Percentiles rank a stretch among this genome's conserved stretches.
phyloP scores from a whole-genome alignment of 2,888 invertebrate genomes.

The Neoitamus cyanurus region DNA sequence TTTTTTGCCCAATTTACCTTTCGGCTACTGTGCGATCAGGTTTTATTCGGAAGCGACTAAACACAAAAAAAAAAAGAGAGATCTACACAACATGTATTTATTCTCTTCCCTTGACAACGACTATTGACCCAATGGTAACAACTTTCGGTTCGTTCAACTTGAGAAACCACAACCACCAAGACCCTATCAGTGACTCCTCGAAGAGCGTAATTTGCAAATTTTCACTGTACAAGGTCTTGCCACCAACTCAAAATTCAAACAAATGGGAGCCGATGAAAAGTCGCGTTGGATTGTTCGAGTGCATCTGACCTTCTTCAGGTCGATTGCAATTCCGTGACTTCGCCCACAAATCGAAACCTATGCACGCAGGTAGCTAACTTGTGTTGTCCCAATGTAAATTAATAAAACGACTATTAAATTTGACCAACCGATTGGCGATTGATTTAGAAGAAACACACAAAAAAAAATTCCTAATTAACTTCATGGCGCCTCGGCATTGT shows the following conservation, averaged over 20 bases:
- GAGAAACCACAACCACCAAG: background rate
- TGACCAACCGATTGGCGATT: background rate
- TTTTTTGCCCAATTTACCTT: background rate
- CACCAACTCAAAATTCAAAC: background rate
- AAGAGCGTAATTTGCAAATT: background rate
- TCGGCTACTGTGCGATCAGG: background rate
- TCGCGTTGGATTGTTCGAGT: background rate
- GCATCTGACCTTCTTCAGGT: background rate
- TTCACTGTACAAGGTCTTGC: background rate
- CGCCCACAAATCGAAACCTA: background rate
- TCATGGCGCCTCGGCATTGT: background rate
- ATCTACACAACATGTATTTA: background rate
- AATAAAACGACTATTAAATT: background rate
- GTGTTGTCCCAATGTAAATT: background rate
- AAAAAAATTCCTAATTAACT: background rate
- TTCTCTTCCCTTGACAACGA: background rate
- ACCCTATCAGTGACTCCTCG: background rate
- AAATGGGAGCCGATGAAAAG: background rate
- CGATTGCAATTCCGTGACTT: background rate
- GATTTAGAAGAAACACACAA: background rate
- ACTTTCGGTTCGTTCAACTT: background rate
- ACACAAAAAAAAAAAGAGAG: background rate
- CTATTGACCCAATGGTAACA: background rate
- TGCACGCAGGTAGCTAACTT: background rate
- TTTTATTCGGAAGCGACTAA: background rate